phyloP scores from a whole-genome alignment of 2,113 vertebrate species.

The Chaetodon auriga region DNA sequence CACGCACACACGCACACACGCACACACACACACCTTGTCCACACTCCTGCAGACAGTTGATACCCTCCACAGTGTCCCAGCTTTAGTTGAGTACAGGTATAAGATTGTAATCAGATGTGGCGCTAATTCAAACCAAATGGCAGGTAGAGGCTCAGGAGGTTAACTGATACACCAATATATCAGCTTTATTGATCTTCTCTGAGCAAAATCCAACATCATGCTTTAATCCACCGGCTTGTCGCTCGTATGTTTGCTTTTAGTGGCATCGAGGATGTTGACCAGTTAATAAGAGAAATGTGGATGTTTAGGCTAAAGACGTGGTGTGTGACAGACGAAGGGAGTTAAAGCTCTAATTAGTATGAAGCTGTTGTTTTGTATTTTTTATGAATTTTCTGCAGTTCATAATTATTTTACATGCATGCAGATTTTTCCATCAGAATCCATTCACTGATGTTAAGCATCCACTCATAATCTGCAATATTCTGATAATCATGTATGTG shows the following conservation, averaged over 20 bases:
- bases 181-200: conserved; percentile 89
- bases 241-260: conserved; percentile 73
- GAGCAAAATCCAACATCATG: conserved; percentile 81
- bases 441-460: not conserved
- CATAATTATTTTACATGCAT: not conserved
- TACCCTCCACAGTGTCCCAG: conserved; percentile 55
- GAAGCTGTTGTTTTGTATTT: not conserved
- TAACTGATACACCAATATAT: conserved; percentile 86
- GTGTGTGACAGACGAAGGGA: not conserved
- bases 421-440: not conserved
- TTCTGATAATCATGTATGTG: not conserved
- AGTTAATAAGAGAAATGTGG: conserved; percentile 58
- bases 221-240: conserved; percentile 78
- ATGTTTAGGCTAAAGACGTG: conserved; percentile 9
- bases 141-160: conserved; percentile 79
- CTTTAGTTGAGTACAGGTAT: conserved; percentile 75
- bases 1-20: conserved; percentile 34
- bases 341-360: no score
- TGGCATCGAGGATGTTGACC: conserved; percentile 49
- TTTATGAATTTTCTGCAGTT: not conserved
- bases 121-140: conserved; percentile 86
- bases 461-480: not conserved
- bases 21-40: conserved; percentile 8
- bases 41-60: conserved; percentile 43
- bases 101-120: conserved; percentile 88